Evolutionary conservation across 2,888 invertebrate genomes (phyloP), one percentile per base, ranked within the genome.

Genomic region (Pyrochroa serraticornis): DNA sequence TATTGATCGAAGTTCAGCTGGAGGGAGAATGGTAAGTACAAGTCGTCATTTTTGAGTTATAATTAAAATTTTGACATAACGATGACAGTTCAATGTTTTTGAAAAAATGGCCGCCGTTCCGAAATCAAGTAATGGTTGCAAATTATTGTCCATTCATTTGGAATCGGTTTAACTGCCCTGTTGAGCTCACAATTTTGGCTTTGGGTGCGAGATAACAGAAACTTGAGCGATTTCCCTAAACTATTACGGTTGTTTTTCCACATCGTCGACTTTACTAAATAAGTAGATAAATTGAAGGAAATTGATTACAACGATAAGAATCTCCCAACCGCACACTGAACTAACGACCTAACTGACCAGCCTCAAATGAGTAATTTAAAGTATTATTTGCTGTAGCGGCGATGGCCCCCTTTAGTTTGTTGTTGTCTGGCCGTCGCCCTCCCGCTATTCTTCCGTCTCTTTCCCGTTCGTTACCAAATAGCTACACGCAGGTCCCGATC

Each of bases 381-480:
- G 10, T 36, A 3, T 36, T 5, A 22, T 22, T 22, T 22, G 22
- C 22, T 2, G 22, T 22, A 22, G 10, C 36, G 36, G n/a, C 36
- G 10, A 6, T 10, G 42, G 22, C 32, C 31, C 9, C 10, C 42
- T 42, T 42, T 42, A 42, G 9, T 9, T 41, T 12, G 46, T 39
- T 31, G 14, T 38, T 37, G 39, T 46, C 52, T 37, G 51, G 43
- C 13, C 36, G 37, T 42, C 45, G 32, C 8, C 22, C 14, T 12
- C 12, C 3, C 37, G 7, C 44, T 5, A 6, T 41, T 41, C 31
- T 51, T 56, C 51, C 53, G 59, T 67, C 67, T 53, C 51, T 58
- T 42, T 60, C 62, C 45, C 12, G 42, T 56, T 41, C 60, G 57
- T 63, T 34, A 48, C 34, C 22, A 36, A 9, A 37, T 48, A 33